Conservation (phyloP, 2,797 vertebrate species). For the Mus spretus region DNA sequence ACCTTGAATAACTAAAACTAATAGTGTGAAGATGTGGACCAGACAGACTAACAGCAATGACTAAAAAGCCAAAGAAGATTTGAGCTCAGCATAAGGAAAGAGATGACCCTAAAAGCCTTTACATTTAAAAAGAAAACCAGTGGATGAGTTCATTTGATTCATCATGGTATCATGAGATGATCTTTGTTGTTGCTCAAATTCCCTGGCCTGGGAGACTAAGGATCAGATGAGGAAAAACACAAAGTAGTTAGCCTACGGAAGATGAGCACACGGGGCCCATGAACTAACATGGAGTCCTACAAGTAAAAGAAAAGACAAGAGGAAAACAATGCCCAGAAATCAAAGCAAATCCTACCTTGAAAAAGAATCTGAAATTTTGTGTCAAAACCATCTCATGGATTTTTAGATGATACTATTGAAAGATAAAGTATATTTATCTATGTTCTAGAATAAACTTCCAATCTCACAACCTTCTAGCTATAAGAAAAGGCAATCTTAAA, state of each 20-base stretch:
- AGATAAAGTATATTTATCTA: background rate
- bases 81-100: background rate
- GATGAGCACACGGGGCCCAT: background rate
- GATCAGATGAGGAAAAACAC: background rate
- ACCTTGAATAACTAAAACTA: background rate
- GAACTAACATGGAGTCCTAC: background rate
- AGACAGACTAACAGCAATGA: background rate
- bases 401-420: background rate
- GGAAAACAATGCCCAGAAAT: background rate
- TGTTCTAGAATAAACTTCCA: slow-evolving; percentile 5
- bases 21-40: background rate
- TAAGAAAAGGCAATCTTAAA: slow-evolving; percentile 16
- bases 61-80: background rate
- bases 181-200: background rate
- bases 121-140: background rate
- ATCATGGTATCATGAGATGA: background rate
- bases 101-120: background rate
- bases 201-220: background rate
- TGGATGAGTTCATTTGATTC: background rate
- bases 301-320: slow-evolving; percentile 1
- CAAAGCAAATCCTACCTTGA: background rate
- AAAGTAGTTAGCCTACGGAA: background rate
- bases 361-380: background rate
- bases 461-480: background rate
- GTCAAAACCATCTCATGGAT: background rate